Evolutionary conservation across 2,113 vertebrate genomes (phyloP), one percentile per base, ranked within the genome.

Genomic region (Chauna torquata): DNA sequence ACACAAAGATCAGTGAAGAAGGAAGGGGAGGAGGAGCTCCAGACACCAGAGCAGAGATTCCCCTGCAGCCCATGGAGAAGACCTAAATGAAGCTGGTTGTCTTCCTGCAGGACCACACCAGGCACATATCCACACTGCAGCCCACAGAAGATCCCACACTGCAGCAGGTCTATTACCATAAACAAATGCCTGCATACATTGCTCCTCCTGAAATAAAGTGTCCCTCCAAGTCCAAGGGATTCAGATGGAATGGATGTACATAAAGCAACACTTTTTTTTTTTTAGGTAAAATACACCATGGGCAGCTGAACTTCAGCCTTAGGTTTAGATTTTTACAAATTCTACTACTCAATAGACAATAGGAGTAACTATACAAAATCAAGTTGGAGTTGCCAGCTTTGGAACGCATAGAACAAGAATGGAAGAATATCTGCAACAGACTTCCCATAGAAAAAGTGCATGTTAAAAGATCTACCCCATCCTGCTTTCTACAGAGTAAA

Each of bases 141-240:
- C 57, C 52, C 5, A 0, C 1, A 6, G 18, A 80, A 5, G 25
- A 49, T 16, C 17, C 16, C 58, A 71, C 2, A 2, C 24, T 12
- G 6, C 9, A 49, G n/a, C 10, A 23, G 15, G 28, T 8, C 0
- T 16, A 66, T 78, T 49, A 72, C n/a, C 8, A 3, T 44, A 55
- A 42, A 18, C 19, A 68, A 55, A 5, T 20, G 5, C 14, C 47
- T 15, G 10, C 18, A 23, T 13, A 15, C 30, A n/a, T 4, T 27
- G 19, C n/a, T 81, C 14, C 66, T 47, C 28, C 30, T 49, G 36
- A 58, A 88, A 64, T 20, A 55, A 74, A 84, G 45, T n/a, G 12
- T 23, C 40, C 23, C 57, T 36, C 25, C 20, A 55, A 13, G 23
- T 50, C 50, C 18, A 82, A 81, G 28, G 57, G 34, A 54, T 58